Evolutionary conservation across 2,113 vertebrate genomes (phyloP).

Genomic region (Onychorhynchus coronatus): DNA sequence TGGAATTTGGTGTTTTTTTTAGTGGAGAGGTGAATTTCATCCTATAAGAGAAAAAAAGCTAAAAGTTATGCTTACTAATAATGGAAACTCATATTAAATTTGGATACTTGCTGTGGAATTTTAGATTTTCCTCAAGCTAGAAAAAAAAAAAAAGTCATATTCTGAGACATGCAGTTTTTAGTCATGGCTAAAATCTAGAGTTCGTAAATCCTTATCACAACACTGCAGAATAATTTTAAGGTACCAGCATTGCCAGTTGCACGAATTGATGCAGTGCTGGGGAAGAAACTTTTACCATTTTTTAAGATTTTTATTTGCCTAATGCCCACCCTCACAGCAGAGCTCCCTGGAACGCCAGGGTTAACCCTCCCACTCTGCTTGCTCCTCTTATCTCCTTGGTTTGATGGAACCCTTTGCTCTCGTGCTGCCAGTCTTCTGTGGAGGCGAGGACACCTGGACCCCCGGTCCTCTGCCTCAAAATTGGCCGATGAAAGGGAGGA

Average conservation of each 20-base stretch:
- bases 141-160: neutral
- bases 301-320: neutral
- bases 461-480: neutral
- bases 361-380: neutral
- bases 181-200: neutral
- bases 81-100: neutral
- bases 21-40: neutral
- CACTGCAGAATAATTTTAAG: neutral
- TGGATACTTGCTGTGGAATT: neutral
- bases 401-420: neutral
- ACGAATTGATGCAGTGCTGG: accelerated
- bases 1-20: neutral
- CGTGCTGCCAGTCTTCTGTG: accelerated
- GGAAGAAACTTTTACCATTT: neutral
- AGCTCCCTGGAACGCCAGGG: neutral
- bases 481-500: neutral
- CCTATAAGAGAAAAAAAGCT: neutral
- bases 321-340: neutral
- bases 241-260: accelerated
- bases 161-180: neutral
- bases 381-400: accelerated
- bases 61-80: neutral
- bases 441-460: neutral
- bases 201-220: neutral
- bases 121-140: neutral